Base-by-base conservation (phyloP, 2,797 vertebrate species). In the Pseudochromis fuscus region DNA sequence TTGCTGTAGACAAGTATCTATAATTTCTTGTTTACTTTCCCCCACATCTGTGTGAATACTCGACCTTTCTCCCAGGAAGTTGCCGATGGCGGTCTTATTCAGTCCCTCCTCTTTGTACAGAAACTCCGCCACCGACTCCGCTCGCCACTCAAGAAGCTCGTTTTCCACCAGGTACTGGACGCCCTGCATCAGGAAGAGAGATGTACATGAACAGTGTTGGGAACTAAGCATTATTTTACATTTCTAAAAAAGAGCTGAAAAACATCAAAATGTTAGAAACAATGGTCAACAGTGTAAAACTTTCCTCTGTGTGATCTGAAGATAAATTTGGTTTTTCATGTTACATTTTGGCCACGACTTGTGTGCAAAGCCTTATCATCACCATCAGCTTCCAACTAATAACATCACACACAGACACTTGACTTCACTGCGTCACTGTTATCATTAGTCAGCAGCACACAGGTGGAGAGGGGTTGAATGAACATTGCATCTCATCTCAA, bases 51-150 rank as follows among this genome's bases (percentile, higher is more conserved):
- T 37, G 5, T n/a, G 30, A 4, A 7, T 13, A 7, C 9, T 27
- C 4, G 84, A 97, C 97, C 96, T 94, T 68, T 96, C 94, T 53
- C 97, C 97, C 69, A 98, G 53, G 73, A 96, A 96, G 83, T 93
- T 94, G 4, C 97, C 97, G 0, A 98, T 98, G 83, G 96, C 96
- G 0, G 95, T 96, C 91, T 98, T 98, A 90, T 95, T 96, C 56
- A 98, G 93, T n/a, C 97, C 96, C 56, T 98, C 97, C 3, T 97
- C 97, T 82, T 96, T 97, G 86, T 96, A 95, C 4, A 98, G 95
- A 80, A 98, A 98, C 79, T 85, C 95, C 1, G 97, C 96, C 0
- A 98, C 94, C 0, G 95, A 84, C 44, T 95, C 91, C 1, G 92
- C 85, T 10, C 83, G 58, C 48, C 94, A 89, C 9, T 94, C 92